phyloP scores from a whole-genome alignment of 2,113 vertebrate species.

The Cinclus mexicanus region DNA sequence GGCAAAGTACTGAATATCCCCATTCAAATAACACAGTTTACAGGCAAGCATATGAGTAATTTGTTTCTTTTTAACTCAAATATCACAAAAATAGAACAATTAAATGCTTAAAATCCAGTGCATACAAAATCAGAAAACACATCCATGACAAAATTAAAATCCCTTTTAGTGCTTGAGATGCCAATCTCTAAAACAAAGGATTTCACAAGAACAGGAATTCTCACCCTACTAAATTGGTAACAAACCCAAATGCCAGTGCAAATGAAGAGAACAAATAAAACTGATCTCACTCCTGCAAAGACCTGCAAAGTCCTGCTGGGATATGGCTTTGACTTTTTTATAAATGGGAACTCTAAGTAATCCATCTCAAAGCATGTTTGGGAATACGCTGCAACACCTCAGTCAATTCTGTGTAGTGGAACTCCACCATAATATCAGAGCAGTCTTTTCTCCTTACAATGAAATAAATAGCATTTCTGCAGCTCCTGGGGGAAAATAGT shows the following conservation, averaged over 20 bases:
- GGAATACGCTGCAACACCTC: background rate
- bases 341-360: background rate
- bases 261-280: background rate
- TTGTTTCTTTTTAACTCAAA: background rate
- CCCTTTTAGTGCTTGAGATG: background rate
- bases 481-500: background rate
- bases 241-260: background rate
- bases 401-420: background rate
- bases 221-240: background rate
- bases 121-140: background rate
- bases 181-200: background rate
- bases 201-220: background rate
- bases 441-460: background rate
- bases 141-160: background rate
- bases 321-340: background rate
- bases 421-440: background rate
- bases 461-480: background rate
- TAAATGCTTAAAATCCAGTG: background rate
- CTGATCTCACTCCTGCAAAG: background rate
- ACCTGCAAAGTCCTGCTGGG: background rate
- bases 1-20: background rate
- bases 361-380: background rate
- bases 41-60: background rate
- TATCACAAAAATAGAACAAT: background rate
- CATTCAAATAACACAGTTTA: background rate